A percentile compares a stretch with the other conserved stretches of the same genome.
Conservation (phyloP, 2,797 vertebrate species). For the Falco novaeseelandiae region DNA sequence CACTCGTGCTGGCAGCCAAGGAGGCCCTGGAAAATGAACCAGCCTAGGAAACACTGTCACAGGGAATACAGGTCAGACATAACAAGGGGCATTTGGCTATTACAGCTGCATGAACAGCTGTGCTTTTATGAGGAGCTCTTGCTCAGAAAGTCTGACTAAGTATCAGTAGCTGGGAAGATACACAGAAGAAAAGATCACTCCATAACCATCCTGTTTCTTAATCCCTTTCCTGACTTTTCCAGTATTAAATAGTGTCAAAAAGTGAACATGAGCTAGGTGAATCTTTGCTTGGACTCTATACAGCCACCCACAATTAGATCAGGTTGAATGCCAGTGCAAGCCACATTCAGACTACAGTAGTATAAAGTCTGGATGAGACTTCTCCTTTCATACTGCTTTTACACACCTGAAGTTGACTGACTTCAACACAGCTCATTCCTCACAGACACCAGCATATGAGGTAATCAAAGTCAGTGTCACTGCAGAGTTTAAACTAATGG, state of each 20-base stretch:
- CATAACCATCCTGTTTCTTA: not conserved
- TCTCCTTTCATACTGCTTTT: not conserved
- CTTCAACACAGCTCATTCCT: not conserved
- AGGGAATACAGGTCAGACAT: not conserved
- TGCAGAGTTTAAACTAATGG: no score
- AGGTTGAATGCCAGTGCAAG: not conserved
- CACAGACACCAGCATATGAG: not conserved
- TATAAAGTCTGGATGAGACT: not conserved
- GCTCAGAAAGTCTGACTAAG: not conserved
- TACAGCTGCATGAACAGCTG: not conserved
- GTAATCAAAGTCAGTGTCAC: not conserved
- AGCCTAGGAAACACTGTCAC: not conserved
- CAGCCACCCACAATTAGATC: not conserved
- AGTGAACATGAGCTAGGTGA: not conserved
- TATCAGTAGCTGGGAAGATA: not conserved
- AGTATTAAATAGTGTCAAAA: not conserved
- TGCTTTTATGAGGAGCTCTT: not conserved
- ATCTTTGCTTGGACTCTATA: not conserved
- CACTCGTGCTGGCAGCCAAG: accelerated
- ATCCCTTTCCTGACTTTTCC: not conserved
- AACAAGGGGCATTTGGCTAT: not conserved
- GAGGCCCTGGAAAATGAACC: not conserved
- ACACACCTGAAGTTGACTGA: not conserved
- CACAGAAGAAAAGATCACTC: not conserved
- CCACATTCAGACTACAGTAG: not conserved